Base-by-base conservation (phyloP, 2,797 vertebrate genomes). In the Anguilla anguilla region DNA sequence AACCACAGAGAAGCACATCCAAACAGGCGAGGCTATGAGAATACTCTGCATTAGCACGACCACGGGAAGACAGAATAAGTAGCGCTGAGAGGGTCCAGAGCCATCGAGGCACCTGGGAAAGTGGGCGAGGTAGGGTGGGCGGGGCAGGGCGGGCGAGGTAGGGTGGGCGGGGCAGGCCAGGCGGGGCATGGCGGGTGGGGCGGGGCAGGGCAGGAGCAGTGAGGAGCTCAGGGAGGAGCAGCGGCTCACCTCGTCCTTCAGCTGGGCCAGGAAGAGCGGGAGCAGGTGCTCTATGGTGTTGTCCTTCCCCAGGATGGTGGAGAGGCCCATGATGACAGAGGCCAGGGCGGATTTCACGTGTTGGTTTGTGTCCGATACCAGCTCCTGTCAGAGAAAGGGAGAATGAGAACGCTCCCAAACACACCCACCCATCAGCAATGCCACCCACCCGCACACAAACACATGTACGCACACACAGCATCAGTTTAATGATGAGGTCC, bases 261-360 rank as follows among this genome's bases (percentile, higher is more conserved):
- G 96, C 93, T 97, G 97, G 90, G 96, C 96, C 94, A 97, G 93
- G 94, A 97, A 97, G 57, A 97, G 96, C 77, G 97, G 97, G 93
- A 97, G 93, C 89, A 97, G 95, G 93, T 97, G 97, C 93, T 97
- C 97, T 89, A 97, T 96, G 77, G 97, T 97, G 94, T 97, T 97
- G 93, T 97, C 97, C 92, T 97, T 97, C 92, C 97, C 97, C 93
- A 97, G 92, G 91, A 97, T 97, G 90, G 97, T 97, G 15, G 97
- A 97, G 72, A 97, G 96, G 74, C 97, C 97, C 97, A 97, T 97
- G 90, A 97, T 97, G 90, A 97, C 97, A 0, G 97, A 97, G 89
- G 97, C 97, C 93, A 97, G 93, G 31, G 97, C 97, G 74, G 97
- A 97, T 92, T 97, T 97, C 92, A 97, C 97, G 91, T 97, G 97